Evolutionary conservation across 2,888 invertebrate genomes (phyloP).

Genomic region (Corbicula japonica): DNA sequence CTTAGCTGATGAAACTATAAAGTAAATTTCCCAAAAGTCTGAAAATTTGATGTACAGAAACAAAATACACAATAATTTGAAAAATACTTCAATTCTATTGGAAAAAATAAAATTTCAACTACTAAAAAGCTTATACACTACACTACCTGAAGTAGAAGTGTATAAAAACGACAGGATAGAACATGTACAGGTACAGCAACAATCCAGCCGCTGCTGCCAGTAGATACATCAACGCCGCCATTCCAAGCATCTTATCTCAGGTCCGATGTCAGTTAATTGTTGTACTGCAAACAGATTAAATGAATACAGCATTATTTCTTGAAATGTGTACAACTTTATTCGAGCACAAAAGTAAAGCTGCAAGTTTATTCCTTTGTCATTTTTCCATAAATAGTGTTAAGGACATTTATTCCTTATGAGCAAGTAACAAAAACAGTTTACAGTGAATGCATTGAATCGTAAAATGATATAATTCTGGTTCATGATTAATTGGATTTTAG

Average conservation of each 20-base stretch:
- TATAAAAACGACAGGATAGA: constrained; percentile 64
- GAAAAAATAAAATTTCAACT: neutral
- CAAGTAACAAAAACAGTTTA: too few relatives aligned
- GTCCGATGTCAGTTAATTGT: neutral
- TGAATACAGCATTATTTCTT: too few relatives aligned
- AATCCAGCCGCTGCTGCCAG: constrained; percentile 38
- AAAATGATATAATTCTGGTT: too few relatives aligned
- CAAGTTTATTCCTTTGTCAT: too few relatives aligned
- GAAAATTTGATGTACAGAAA: neutral
- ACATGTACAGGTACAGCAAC: constrained; percentile 46
- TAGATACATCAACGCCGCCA: constrained; percentile 38
- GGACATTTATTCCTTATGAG: too few relatives aligned
- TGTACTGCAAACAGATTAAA: too few relatives aligned
- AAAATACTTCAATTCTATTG: neutral
- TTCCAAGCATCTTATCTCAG: constrained; percentile 28
- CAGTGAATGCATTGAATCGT: too few relatives aligned
- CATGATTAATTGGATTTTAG: too few relatives aligned
- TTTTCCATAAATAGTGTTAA: too few relatives aligned
- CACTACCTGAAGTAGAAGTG: constrained; percentile 70
- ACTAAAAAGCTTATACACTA: neutral
- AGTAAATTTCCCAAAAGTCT: neutral
- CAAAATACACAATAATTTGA: neutral
- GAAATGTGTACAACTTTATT: too few relatives aligned
- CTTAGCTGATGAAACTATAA: neutral
- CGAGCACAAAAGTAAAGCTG: too few relatives aligned